Evolutionary conservation across 1,140 invertebrate genomes (phyloP).

Genomic region (Oryctes rhinoceros): DNA sequence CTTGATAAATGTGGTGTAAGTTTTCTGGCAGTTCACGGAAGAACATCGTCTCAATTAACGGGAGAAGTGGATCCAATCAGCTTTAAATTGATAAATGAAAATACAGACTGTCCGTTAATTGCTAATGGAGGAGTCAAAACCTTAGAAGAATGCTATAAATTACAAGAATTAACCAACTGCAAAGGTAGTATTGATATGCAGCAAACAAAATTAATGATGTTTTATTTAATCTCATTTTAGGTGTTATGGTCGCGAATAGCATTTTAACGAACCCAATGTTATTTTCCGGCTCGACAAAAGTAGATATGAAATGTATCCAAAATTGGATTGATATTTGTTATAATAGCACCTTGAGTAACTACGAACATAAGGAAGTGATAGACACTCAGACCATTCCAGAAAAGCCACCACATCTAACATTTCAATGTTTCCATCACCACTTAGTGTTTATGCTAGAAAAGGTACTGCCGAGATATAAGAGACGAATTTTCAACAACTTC

Average conservation of each 20-base stretch:
- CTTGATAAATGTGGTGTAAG: conserved; percentile 86
- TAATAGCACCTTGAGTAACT: conserved; percentile 52
- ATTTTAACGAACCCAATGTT: conserved; percentile 91
- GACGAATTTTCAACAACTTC: conserved; percentile 81
- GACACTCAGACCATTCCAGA: conserved; percentile 50
- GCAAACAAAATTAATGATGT: too few relatives aligned
- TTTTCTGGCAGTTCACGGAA: conserved; percentile 90
- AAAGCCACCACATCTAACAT: conserved; percentile 67
- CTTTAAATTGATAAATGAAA: conserved; percentile 77
- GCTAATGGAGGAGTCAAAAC: conserved; percentile 90
- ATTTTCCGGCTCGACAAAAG: conserved; percentile 75
- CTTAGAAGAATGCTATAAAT: conserved; percentile 72
- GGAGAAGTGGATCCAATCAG: conserved; percentile 79
- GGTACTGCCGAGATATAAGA: conserved; percentile 70
- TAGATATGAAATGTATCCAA: conserved; percentile 81
- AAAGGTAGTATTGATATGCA: conserved; percentile 65
- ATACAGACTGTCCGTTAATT: conserved; percentile 81
- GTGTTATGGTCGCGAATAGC: conserved; percentile 89
- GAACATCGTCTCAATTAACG: conserved; percentile 81
- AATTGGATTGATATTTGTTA: conserved; percentile 84
- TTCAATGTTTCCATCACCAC: conserved; percentile 91
- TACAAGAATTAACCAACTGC: conserved; percentile 75
- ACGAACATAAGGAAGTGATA: conserved; percentile 41
- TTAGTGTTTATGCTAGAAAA: conserved; percentile 93
- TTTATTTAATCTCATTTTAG: conserved; percentile 57